Evolutionary conservation across 1,140 invertebrate genomes (phyloP).

Genomic region (Plectrocnemia conspersa): DNA sequence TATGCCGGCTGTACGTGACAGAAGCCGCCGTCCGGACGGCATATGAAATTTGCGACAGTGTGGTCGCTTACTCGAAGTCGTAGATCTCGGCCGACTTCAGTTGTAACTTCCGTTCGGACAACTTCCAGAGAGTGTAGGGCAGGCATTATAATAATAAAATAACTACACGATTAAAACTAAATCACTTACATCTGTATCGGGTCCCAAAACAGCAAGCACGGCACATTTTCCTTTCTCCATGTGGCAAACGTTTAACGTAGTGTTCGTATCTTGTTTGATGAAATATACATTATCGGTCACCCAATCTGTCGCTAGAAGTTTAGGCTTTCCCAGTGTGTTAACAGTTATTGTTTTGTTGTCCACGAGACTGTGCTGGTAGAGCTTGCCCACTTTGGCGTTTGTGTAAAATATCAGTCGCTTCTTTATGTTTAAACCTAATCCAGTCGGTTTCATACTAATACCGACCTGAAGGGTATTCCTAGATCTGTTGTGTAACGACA

Average conservation of each 20-base stretch:
- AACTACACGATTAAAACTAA: too few species aligned
- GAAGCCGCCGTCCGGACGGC: too few species aligned
- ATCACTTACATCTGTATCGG: constrained; percentile 54
- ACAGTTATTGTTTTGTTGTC: constrained; percentile 39
- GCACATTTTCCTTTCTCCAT: constrained; percentile 54
- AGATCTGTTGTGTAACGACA: constrained; percentile 40
- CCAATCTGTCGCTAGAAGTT: constrained; percentile 72
- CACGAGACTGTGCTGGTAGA: constrained; percentile 11
- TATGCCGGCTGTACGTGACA: too few species aligned
- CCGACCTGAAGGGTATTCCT: constrained; percentile 42
- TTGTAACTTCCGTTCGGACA: too few species aligned
- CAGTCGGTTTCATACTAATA: constrained; percentile 45
- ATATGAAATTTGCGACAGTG: too few species aligned
- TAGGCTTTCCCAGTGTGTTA: constrained; percentile 58
- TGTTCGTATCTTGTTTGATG: constrained; percentile 48
- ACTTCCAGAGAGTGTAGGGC: too few species aligned
- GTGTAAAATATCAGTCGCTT: constrained; percentile 43
- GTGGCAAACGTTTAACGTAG: constrained; percentile 54
- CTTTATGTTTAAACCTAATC: constrained; percentile 49
- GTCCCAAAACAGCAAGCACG: constrained; percentile 59
- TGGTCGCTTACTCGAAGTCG: too few species aligned
- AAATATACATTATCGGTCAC: constrained; percentile 73
- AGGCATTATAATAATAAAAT: too few species aligned
- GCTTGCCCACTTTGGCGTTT: constrained; percentile 28
- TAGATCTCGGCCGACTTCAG: too few species aligned